Evolutionary conservation across 2,888 invertebrate genomes (phyloP).

Genomic region (Neuroscelio doddi): DNA sequence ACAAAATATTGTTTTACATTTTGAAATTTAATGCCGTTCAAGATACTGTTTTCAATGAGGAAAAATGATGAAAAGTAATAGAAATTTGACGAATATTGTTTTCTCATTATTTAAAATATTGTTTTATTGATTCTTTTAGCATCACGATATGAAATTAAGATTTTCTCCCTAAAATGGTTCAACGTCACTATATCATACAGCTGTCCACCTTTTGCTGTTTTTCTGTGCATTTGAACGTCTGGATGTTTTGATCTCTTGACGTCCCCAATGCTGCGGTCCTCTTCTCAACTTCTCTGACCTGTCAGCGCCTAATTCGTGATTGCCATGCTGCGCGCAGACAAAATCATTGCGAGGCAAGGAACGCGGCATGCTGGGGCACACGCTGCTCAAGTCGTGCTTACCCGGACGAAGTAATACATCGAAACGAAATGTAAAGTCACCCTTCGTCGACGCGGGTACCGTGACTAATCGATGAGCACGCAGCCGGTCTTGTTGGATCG

Average conservation of each 20-base stretch:
- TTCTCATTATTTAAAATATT: too few species aligned
- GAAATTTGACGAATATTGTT: too few species aligned
- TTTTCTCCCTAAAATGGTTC: neutral
- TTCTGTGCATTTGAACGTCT: conserved; percentile 31
- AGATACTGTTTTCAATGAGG: neutral
- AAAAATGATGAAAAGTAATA: neutral
- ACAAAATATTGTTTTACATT: too few species aligned
- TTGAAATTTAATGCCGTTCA: neutral
- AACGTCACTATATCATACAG: conserved; percentile 14
- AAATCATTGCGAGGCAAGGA: conserved; percentile 43
- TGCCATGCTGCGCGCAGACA: conserved; percentile 46
- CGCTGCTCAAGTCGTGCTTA: conserved; percentile 31
- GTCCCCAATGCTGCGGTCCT: conserved; percentile 41
- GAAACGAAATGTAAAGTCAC: conserved; percentile 60
- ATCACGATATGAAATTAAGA: too few species aligned
- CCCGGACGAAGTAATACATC: conserved; percentile 52
- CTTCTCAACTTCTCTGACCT: conserved; percentile 28
- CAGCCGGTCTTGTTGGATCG: conserved; percentile 62
- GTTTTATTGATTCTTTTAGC: too few species aligned
- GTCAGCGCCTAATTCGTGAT: conserved; percentile 50
- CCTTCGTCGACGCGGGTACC: conserved; percentile 66
- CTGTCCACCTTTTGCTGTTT: conserved; percentile 33
- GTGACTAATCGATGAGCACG: conserved; percentile 70
- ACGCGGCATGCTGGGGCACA: conserved; percentile 45
- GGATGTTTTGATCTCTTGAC: conserved; percentile 46